Conservation (phyloP, 2,797 vertebrate genomes). For the Prunella strophiata region DNA sequence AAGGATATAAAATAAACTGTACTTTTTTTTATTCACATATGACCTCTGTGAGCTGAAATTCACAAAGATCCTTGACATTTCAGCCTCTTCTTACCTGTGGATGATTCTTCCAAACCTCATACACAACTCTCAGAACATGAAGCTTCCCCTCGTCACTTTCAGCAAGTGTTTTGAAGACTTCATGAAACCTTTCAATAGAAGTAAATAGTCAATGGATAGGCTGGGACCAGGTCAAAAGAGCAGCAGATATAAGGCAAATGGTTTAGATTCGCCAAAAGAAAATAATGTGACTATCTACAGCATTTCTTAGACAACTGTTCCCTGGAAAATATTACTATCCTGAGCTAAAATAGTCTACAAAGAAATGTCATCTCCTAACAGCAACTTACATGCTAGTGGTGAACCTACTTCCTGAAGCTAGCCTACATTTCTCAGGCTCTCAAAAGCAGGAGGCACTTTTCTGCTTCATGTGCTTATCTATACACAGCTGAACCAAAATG, state of each 20-base stretch:
- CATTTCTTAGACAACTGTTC: neutral
- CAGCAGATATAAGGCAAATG: neutral
- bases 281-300: neutral
- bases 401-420: neutral
- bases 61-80: neutral
- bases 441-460: neutral
- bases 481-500: neutral
- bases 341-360: neutral
- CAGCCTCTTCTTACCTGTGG: slow-evolving; percentile 86
- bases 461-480: neutral
- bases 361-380: neutral
- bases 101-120: slow-evolving; percentile 95
- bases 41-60: neutral
- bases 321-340: neutral
- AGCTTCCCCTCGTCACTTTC: slow-evolving; percentile 96
- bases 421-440: neutral
- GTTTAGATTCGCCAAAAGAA: neutral
- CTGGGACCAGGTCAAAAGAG: neutral
- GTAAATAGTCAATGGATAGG: neutral
- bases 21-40: neutral
- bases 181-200: slow-evolving; percentile 88
- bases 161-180: slow-evolving; percentile 91
- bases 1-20: neutral
- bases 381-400: neutral
- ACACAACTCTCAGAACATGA: slow-evolving; percentile 92